Evolutionary conservation across 2,797 vertebrate species (phyloP), one percentile per base, ranked within the genome.

Genomic region (Siniperca scherzeri): DNA sequence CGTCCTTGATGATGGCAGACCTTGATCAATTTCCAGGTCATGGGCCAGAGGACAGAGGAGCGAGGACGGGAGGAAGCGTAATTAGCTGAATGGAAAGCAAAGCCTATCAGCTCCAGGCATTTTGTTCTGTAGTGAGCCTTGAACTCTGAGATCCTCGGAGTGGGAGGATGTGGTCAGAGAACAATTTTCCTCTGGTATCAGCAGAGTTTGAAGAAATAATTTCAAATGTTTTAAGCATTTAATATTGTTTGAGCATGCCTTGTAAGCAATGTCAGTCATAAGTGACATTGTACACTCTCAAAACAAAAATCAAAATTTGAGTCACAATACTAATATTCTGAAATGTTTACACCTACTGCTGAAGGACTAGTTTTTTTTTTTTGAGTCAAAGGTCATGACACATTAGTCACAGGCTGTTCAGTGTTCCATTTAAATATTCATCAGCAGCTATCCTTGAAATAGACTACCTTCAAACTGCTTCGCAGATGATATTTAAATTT

Each of bases 401-500:
- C 53, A 53, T 66, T 68, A 64, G 77, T 80, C 73, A 73, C 57
- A 2, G 81, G 66, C 22, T 14, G 59, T 56, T 82, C 64, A 77
- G 53, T 77, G 59, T 85, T 82, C 12, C 36, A 36, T 84, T 90
- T 80, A 87, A 87, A 89, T 92, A 93, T 91, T 93, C 75, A 92
- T 79, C 74, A 73, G 74, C 71, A 73, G 80, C 84, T 69, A 42
- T 88, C 71, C 88, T 89, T 84, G 68, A 87, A 91, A 84, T 70
- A 74, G 64, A 74, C 80, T 80, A 30, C 83, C 65, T 77, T 90
- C 80, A 86, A 88, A 89, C 76, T 89, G 75, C 85, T 88, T 77
- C 8, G 74, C 67, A 65, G 74, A 80, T 87, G 59, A 90, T 89
- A 90, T 94, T 91, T 81, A 81, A 91, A 91, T 89, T 91, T 85